These are phyloP conservation scores for Heterohyrax brucei DNA, from an alignment of 2,797 vertebrate species.

Conservation along the genomic window DNA sequence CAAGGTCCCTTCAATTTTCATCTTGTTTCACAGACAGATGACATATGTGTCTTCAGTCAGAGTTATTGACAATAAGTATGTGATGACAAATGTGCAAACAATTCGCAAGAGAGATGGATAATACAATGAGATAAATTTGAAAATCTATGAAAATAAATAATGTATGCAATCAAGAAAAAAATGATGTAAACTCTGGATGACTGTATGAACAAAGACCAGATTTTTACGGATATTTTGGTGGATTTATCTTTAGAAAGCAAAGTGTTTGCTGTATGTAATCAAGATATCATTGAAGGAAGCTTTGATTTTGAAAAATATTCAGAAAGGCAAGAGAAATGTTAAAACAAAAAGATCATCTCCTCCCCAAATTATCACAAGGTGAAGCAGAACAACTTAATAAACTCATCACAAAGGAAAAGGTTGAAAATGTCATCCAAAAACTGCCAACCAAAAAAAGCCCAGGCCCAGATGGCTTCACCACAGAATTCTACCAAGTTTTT, in stretches of 20 bases:
- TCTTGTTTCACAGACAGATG: neutral
- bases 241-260: neutral
- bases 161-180: neutral
- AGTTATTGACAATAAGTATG: neutral
- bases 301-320: constrained; percentile 22
- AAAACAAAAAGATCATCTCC: neutral
- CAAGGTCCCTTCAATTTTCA: neutral
- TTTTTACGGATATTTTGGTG: neutral
- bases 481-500: too few species aligned
- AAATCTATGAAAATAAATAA: neutral
- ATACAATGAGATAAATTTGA: neutral
- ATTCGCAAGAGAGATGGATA: neutral
- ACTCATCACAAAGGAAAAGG: too few species aligned
- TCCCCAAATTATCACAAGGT: too few species aligned
- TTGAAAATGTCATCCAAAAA: too few species aligned
- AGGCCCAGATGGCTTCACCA: too few species aligned
- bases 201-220: neutral
- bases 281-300: neutral
- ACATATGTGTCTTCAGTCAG: neutral
- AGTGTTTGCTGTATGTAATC: neutral
- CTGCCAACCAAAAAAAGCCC: too few species aligned
- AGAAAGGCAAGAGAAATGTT: neutral
- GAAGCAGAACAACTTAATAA: too few species aligned
- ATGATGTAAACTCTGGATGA: neutral
- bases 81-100: neutral